Evolutionary conservation across 1,140 invertebrate genomes (phyloP), one percentile per base, ranked within the genome.

Genomic region (Drosophila truncata): DNA sequence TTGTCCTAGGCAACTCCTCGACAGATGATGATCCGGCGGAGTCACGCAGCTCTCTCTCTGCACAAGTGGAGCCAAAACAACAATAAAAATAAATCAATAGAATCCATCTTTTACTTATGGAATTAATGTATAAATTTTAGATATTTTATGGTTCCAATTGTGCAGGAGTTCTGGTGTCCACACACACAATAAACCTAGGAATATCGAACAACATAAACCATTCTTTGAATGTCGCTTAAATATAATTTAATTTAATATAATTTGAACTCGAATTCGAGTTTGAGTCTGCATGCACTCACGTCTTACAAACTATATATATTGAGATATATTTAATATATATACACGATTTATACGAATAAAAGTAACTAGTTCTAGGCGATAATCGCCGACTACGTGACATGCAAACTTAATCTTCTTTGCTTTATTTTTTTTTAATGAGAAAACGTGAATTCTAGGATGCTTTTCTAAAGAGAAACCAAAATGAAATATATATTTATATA

Each of bases 321-420:
- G 2, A 54, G 23, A 62, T 18, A 54, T 55, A 23, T 20, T 5
- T 23, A 4, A 18, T 25, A 44, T 66, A 44, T 67, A 46, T 65
- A 70, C 47, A 64, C 54, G 49, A 54, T 67, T 14, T 33, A 58
- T 58, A 65, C 41, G 62, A 33, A 70, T 70, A 35, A 42, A 42
- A 14, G 39, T 46, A 39, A 44, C 62, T 70, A 50, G 37, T 31
- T 67, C 62, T 65, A 69, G 27, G 62, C 65, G 35, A 50, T 39
- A 39, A 47, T 59, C 49, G 69, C 69, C 25, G 54, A 27, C 69
- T 72, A 71, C 65, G 65, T 59, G 49, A 35, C 70, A 73, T 73
- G 70, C 70, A 73, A 60, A 71, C 39, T 31, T 33, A 70, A 70
- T 54, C 39, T 42, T 18, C 33, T 66, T 33, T 64, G 33, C 23